Evolutionary conservation across 1,140 invertebrate genomes (phyloP).

Genomic region (Trichomalopsis sarcophagae): DNA sequence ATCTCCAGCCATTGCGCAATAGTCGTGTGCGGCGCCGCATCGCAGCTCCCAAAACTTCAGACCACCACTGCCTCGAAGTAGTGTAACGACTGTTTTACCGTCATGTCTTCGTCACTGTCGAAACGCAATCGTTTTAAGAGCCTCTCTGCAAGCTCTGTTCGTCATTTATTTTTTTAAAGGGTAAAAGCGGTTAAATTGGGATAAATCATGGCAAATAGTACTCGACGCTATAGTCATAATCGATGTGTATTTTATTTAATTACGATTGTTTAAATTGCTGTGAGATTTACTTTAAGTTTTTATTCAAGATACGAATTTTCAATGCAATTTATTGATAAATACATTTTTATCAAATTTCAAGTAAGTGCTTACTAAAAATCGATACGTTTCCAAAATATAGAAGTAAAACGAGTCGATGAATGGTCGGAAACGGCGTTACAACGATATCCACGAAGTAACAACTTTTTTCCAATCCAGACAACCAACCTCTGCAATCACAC

Average conservation of each 20-base stretch:
- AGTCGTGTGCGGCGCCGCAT: conserved; percentile 10
- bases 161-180: neutral
- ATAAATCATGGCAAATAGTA: neutral
- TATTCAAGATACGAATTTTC: no score
- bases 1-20: conserved; percentile 28
- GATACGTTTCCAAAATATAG: no score
- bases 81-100: conserved; percentile 46
- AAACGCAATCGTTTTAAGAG: conserved; percentile 47
- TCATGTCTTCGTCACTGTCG: conserved; percentile 42
- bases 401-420: no score
- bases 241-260: neutral
- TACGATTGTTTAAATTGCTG: neutral
- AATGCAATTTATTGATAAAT: no score
- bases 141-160: neutral
- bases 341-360: no score
- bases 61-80: conserved; percentile 5
- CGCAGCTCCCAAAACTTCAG: conserved; percentile 26
- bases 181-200: neutral
- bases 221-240: neutral
- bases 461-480: no score
- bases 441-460: no score
- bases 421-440: no score
- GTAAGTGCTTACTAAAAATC: no score
- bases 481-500: no score
- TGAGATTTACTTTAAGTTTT: no score